Base-by-base conservation (phyloP, 1,140 invertebrate genomes). In the Papilio machaon region DNA sequence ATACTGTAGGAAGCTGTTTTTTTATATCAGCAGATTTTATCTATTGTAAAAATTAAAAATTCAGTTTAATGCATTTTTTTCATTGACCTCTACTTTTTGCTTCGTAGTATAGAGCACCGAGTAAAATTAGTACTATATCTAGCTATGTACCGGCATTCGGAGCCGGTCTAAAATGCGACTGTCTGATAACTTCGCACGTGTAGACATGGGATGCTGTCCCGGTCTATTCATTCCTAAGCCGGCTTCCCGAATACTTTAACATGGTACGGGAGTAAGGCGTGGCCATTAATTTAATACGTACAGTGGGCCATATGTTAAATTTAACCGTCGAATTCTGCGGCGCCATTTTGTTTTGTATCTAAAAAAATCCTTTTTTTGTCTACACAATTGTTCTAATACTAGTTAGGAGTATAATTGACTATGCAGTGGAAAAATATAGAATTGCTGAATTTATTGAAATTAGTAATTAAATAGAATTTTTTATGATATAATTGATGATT, bases 231-330 rank as follows among this genome's bases (percentile, higher is more conserved):
- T 70, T 70, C 64, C 64, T 70, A 46, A 79, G 58, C 43, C 19
- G 38, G 60, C 23, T 79, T 43, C 38, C 76, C 15, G 35, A 58
- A 60, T 78, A 58, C 38, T 78, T 78, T 43, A 78, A 17, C 43
- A 13, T 11, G 23, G 47, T 67, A 47, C 58, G n/a, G 47, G 77
- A 23, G 35, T 79, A 67, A 79, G 77, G 77, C 77, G 77, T 79
- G 77, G 77, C 77, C 38, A 60, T 78, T 60, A 58, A 79, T 79
- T 67, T 46, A 79, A 43, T 67, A 79, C 77, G 77, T 17, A 79
- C 46, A 38, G 38, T 67, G 77, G 77, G 58, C 47, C 77, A 79
- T 79, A 79, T 79, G 60, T 79, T 79, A 67, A 79, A 79, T 67
- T 67, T 64, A 79, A 79, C 77, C 77, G 77, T 10, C 77, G 60